phyloP scores from a whole-genome alignment of 1,140 invertebrate species.

The Drosophila sechellia region DNA sequence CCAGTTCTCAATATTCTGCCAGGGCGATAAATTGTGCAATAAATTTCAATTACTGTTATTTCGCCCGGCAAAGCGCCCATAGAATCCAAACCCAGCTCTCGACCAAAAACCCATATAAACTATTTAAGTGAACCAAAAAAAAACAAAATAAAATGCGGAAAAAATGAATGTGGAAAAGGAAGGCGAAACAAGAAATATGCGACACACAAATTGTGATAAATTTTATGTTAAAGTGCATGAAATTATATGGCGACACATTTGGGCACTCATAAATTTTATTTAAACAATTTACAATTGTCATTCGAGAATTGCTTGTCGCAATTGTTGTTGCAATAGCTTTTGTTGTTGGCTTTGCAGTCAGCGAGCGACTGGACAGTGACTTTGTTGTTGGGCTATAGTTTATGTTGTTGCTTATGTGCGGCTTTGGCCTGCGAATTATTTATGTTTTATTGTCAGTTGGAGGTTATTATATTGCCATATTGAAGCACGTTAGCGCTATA shows the following conservation, averaged over 20 bases:
- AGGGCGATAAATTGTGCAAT: slow-evolving; percentile 79
- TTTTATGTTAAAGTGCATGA: slow-evolving; percentile 83
- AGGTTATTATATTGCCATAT: slow-evolving; percentile 54
- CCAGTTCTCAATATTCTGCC: slow-evolving; percentile 22
- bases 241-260: slow-evolving; percentile 83
- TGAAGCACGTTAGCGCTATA: slow-evolving; percentile 35
- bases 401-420: slow-evolving; percentile 28
- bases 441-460: slow-evolving; percentile 64
- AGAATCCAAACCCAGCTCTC: slow-evolving; percentile 28
- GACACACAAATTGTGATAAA: slow-evolving; percentile 80
- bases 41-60: slow-evolving; percentile 83
- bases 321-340: slow-evolving; percentile 40
- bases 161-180: slow-evolving; percentile 7
- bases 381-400: slow-evolving; percentile 16
- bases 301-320: slow-evolving; percentile 71
- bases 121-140: slow-evolving; percentile 59
- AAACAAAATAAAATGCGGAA: slow-evolving; percentile 12
- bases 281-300: slow-evolving; percentile 83
- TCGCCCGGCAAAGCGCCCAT: slow-evolving; percentile 57
- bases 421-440: slow-evolving; percentile 55
- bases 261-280: slow-evolving; percentile 82
- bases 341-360: slow-evolving; percentile 20
- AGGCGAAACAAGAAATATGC: slow-evolving; percentile 63
- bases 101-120: slow-evolving; percentile 59
- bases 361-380: slow-evolving; percentile 21